These are phyloP conservation scores for Urocitellus parryii DNA, from an alignment of 2,113 vertebrate genomes.

Conservation along the genomic window DNA sequence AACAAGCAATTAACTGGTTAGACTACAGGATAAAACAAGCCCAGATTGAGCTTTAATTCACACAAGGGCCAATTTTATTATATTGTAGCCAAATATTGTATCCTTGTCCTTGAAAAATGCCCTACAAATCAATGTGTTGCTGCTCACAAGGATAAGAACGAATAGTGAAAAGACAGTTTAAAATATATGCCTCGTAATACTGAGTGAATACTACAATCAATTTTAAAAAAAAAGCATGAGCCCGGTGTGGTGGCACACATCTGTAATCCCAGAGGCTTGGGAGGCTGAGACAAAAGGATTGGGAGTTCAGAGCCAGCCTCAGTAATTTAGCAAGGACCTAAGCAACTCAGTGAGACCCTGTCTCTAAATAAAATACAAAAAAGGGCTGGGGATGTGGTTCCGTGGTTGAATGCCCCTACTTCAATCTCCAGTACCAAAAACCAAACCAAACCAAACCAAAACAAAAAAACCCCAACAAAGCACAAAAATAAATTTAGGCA, in stretches of 20 bases:
- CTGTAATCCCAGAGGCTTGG: too few relatives aligned
- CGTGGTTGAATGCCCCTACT: too few relatives aligned
- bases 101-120: neutral
- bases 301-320: too few relatives aligned
- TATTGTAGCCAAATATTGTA: neutral
- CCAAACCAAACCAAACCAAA: too few relatives aligned
- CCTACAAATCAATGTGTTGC: neutral
- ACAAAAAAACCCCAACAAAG: neutral
- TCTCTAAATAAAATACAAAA: too few relatives aligned
- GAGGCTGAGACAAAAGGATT: too few relatives aligned
- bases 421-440: too few relatives aligned
- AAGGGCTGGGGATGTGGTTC: too few relatives aligned
- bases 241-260: too few relatives aligned
- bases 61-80: neutral
- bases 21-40: neutral
- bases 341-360: too few relatives aligned
- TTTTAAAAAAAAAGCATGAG: slow-evolving; percentile 27
- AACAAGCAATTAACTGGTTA: neutral
- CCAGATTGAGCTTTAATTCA: neutral
- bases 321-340: too few relatives aligned
- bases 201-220: neutral
- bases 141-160: neutral
- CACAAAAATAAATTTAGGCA: neutral
- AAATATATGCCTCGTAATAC: neutral
- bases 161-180: neutral